Percentiles rank a stretch among this genome's conserved stretches.
These are phyloP conservation scores for Cranoglanis bouderius DNA, from an alignment of 2,113 vertebrate species.

Conservation along the genomic window DNA sequence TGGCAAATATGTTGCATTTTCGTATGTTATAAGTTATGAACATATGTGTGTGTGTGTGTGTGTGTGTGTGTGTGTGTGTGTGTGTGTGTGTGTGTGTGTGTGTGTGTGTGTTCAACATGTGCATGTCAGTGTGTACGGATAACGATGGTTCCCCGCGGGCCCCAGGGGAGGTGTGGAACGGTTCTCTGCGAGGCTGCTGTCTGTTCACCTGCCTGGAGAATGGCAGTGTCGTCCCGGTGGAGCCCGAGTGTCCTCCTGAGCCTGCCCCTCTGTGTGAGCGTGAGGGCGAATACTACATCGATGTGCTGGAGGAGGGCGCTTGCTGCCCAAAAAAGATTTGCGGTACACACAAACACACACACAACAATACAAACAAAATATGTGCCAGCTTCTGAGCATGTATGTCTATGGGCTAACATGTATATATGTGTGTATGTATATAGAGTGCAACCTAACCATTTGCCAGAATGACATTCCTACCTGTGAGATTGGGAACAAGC, in stretches of 20 bases:
- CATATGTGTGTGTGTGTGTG: neutral
- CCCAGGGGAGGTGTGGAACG: slow-evolving; percentile 90
- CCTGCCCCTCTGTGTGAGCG: slow-evolving; percentile 79
- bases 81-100: neutral
- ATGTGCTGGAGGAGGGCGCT: slow-evolving; percentile 78
- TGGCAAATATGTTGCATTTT: neutral
- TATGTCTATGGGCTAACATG: neutral
- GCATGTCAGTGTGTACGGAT: slow-evolving; percentile 85
- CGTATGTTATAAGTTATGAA: neutral
- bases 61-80: neutral
- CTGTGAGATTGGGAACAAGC: slow-evolving; percentile 81
- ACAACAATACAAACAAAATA: neutral
- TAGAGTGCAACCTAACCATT: slow-evolving; percentile 90
- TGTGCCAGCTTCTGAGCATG: neutral
- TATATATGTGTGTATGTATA: slow-evolving; percentile 11
- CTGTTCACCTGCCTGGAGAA: slow-evolving; percentile 88
- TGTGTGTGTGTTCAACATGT: neutral
- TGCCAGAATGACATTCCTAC: slow-evolving; percentile 80
- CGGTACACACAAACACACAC: slow-evolving; percentile 68
- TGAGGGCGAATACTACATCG: slow-evolving; percentile 85
- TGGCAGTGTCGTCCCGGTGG: slow-evolving; percentile 84
- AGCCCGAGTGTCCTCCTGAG: slow-evolving; percentile 83
- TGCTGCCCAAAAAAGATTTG: slow-evolving; percentile 93
- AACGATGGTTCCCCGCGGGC: slow-evolving; percentile 80
- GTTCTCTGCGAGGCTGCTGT: slow-evolving; percentile 84